Evolutionary conservation across 2,888 invertebrate species (phyloP), one percentile per base, ranked within the genome.

Genomic region (Osmoderma eremita): DNA sequence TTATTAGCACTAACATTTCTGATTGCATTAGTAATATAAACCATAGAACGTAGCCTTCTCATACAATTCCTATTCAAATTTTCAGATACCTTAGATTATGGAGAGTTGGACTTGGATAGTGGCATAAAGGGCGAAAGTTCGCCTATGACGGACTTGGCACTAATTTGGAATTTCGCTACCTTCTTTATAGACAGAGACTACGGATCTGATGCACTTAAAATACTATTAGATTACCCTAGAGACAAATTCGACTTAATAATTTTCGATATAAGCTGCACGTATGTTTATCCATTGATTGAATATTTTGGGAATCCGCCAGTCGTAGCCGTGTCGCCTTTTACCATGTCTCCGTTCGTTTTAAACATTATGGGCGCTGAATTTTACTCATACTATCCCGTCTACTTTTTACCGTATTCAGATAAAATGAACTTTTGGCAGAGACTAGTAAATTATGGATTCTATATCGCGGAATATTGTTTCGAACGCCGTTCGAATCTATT

Each of bases 371-470:
- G 73, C 0, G 64, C 58, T 56, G 66, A 69, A 3, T 58, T 72
- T 6, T 68, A 70, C 45, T 70, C 75, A 0, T 78, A 78, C 65
- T 49, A 76, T n/a, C 78, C 77, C 0, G 72, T 67, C 41, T 68
- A 71, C 15, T n/a, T 48, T n/a, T 58, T 72, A 17, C 62, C 67
- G 6, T 74, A 72, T 39, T 68, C 65, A 1, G 69, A 71, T 42
- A 62, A 70, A 6, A 75, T 75, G 75, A 74, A 36, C 20, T 74
- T 78, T 10, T 51, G 45, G 13, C 69, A 78, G 58, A 64, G 77
- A 18, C 13, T 77, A 2, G 30, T 63, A 3, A 77, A 75, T 66
- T 70, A 67, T 0, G 13, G 45, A n/a, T 12, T 56, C 0, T 41
- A 49, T 12, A 63, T 42, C 2, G 10, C 22, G 1, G 68, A 69